Base-by-base conservation (phyloP, 2,888 invertebrate species). In the Melanostoma scalare region DNA sequence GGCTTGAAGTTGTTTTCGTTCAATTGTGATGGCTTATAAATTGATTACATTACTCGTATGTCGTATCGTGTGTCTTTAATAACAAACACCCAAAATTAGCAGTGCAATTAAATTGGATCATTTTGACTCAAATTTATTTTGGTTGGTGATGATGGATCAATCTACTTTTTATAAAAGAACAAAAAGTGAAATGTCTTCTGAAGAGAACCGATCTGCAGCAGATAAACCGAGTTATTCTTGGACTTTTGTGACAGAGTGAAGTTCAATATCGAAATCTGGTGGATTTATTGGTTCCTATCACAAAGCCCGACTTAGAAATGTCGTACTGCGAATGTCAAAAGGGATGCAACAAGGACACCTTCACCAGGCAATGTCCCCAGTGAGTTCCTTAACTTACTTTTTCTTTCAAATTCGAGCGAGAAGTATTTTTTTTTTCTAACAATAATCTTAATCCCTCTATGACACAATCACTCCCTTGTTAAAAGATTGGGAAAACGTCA, bases 201-300 rank as follows among this genome's bases (percentile, higher is more conserved):
- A 56, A 44, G 5, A 48, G 46, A 63, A 63, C 61, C 48, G 61
- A 63, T 36, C 48, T 48, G 61, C 61, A 63, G 61, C 61, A 30
- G 61, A 46, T 38, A 30, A 36, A 63, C 61, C 48, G 36, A 48
- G 9, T 48, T 48, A 48, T 30, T 48, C 61, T 48, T 44, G 46
- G 46, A 10, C 0, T n/a, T 36, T 36, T 36, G 9, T 63, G 61
- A n/a, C 61, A n/a, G n/a, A n/a, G n/a, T n/a, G n/a, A n/a, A n/a
- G n/a, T n/a, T n/a, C n/a, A n/a, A n/a, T n/a, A n/a, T n/a, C n/a
- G n/a, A n/a, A n/a, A n/a, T n/a, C 20, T 20, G 20, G 20, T 20
- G 20, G 20, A 20, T 20, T 20, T 20, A 20, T 20, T 20, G 1
- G 20, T 20, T 20, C 20, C 20, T 20, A 20, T 20, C 20, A 20